Conservation (phyloP, 2,113 vertebrate genomes). For the Atrichornis clamosus region DNA sequence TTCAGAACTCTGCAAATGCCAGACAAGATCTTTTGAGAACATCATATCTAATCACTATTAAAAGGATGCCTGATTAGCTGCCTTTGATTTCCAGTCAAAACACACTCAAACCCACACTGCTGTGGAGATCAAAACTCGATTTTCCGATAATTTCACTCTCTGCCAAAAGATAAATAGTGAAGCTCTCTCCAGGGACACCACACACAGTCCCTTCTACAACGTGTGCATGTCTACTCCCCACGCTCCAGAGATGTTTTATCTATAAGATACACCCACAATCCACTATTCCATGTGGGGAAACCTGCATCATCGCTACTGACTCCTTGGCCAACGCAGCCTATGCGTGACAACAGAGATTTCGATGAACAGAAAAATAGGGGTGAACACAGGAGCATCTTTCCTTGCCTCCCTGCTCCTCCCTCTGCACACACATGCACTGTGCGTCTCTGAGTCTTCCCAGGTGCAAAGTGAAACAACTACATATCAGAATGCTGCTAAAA, state of each 20-base stretch:
- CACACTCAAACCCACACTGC: neutral
- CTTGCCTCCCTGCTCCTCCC: neutral
- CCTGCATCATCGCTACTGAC: neutral
- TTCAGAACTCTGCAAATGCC: neutral
- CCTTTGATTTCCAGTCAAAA: constrained; percentile 47
- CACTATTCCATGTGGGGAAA: neutral
- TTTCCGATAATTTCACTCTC: neutral
- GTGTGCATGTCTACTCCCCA: accelerated
- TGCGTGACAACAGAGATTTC: neutral
- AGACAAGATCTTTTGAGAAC: constrained; percentile 5
- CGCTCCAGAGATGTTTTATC: neutral
- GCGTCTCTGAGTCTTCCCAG: neutral
- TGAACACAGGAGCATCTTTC: neutral
- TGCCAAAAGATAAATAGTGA: neutral
- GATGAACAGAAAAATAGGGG: neutral
- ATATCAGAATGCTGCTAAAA: neutral
- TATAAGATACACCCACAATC: accelerated
- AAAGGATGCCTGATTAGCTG: neutral
- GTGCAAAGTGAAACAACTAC: neutral
- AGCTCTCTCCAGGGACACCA: neutral
- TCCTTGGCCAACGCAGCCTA: neutral
- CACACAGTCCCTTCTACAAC: accelerated
- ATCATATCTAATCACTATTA: neutral
- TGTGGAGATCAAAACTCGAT: neutral
- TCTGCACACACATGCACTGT: accelerated